These are phyloP conservation scores for Knipowitschia caucasica DNA, from an alignment of 2,797 vertebrate species.

Conservation along the genomic window DNA sequence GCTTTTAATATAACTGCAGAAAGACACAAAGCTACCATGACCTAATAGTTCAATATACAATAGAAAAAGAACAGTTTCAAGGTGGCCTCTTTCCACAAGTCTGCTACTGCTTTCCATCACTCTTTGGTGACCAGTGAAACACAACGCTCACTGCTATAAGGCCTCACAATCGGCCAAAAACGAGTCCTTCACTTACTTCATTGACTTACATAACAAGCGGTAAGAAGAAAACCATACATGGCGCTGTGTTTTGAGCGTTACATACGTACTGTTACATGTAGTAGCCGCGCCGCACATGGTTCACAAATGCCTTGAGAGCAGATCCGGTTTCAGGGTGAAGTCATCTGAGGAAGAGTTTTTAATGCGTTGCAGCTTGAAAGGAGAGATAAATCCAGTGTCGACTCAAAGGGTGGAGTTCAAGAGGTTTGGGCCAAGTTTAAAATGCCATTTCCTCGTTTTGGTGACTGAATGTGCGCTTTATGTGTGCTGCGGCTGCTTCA, in stretches of 20 bases:
- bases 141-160: not conserved
- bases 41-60: not conserved
- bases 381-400: slow-evolving; percentile 61
- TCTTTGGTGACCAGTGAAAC: slow-evolving; percentile 1
- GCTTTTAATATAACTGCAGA: not conserved
- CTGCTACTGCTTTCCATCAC: slow-evolving; percentile 3
- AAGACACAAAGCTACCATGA: not conserved
- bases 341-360: slow-evolving; percentile 71
- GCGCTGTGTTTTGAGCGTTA: slow-evolving; percentile 5
- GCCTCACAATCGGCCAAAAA: not conserved
- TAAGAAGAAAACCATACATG: slow-evolving; percentile 6
- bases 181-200: slow-evolving; percentile 3
- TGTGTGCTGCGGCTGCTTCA: slow-evolving; percentile 27
- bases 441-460: slow-evolving; percentile 59
- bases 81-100: not conserved
- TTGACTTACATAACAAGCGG: slow-evolving; percentile 6
- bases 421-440: slow-evolving; percentile 57
- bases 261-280: slow-evolving; percentile 11
- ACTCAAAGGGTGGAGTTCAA: slow-evolving; percentile 58
- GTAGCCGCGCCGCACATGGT: slow-evolving; percentile 47
- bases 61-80: not conserved
- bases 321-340: slow-evolving; percentile 73
- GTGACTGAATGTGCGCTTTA: slow-evolving; percentile 40
- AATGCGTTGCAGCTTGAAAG: slow-evolving; percentile 75
- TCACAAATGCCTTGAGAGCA: slow-evolving; percentile 62